Conservation (phyloP, 2,888 invertebrate species). For the Tipula confusa region DNA sequence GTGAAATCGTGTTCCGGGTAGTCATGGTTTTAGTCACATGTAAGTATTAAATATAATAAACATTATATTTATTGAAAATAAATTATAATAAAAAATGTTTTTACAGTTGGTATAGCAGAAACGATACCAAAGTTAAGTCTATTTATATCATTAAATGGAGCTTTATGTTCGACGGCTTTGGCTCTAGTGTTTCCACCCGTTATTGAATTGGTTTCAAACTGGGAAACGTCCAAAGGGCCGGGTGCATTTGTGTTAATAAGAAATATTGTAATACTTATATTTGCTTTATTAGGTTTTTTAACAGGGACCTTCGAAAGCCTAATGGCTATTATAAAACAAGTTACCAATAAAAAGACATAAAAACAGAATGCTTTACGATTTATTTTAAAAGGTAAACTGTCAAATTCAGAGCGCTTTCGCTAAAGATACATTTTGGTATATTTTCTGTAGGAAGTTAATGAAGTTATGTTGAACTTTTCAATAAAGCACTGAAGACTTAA, state of each 20-base stretch:
- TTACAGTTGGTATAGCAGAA: constrained; percentile 77
- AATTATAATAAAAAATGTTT: too few relatives aligned
- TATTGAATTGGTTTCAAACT: constrained; percentile 70
- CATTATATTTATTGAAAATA: neutral
- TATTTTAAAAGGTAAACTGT: too few relatives aligned
- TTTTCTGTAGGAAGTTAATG: too few relatives aligned
- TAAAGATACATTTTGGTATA: too few relatives aligned
- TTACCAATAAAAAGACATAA: neutral
- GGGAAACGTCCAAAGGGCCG: constrained; percentile 56
- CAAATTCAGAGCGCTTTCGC: too few relatives aligned
- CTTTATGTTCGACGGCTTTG: constrained; percentile 80
- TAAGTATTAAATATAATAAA: constrained; percentile 55
- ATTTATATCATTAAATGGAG: constrained; percentile 89
- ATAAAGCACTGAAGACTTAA: too few relatives aligned
- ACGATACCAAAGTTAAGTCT: constrained; percentile 78
- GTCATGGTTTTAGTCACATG: constrained; percentile 74
- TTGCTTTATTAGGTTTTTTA: constrained; percentile 66
- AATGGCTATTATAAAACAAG: constrained; percentile 51
- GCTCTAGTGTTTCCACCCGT: constrained; percentile 85
- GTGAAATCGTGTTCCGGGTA: constrained; percentile 68
- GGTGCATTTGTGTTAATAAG: constrained; percentile 53
- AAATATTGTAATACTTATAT: constrained; percentile 59
- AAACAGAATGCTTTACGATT: too few relatives aligned
- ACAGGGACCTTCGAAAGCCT: constrained; percentile 75
- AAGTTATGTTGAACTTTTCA: too few relatives aligned